Conservation (phyloP, 2,888 invertebrate species). For the Anoncus sp. region DNA sequence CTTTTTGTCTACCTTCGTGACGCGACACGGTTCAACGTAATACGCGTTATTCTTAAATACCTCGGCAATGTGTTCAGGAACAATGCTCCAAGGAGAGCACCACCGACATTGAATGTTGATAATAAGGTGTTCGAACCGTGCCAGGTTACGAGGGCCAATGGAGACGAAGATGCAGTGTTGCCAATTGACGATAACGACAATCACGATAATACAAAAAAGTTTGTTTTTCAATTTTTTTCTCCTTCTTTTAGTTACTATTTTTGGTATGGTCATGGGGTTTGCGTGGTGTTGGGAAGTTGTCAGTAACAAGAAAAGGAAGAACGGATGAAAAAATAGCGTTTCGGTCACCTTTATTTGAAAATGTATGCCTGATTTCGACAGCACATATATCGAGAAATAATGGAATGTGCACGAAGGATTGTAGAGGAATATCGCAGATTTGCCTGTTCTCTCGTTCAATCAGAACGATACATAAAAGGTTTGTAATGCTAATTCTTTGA, state of each 20-base stretch:
- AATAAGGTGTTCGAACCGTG: slow-evolving; percentile 39
- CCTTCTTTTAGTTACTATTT: slow-evolving; percentile 18
- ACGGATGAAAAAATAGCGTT: background rate
- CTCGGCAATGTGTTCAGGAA: slow-evolving; percentile 31
- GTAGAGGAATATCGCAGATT: background rate
- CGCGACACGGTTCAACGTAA: background rate
- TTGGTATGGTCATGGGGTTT: slow-evolving; percentile 31
- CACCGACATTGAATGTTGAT: slow-evolving; percentile 39
- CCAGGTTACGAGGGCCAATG: slow-evolving; percentile 16
- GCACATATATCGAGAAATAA: no score
- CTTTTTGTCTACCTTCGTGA: background rate
- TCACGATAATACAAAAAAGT: slow-evolving; percentile 70
- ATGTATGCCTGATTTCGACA: no score
- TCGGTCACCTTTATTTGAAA: no score
- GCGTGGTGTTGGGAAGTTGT: slow-evolving; percentile 65
- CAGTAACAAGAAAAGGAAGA: background rate
- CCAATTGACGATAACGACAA: slow-evolving; percentile 65
- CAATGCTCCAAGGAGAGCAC: slow-evolving; percentile 44
- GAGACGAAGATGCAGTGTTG: slow-evolving; percentile 18
- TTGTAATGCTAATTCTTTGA: slow-evolving; percentile 10
- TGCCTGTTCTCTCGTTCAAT: background rate
- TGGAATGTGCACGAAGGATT: slow-evolving; percentile 24
- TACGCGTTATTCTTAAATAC: slow-evolving; percentile 26
- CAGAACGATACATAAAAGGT: background rate
- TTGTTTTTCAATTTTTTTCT: slow-evolving; percentile 65